Evolutionary conservation across 2,797 vertebrate species (phyloP).

Genomic region (Syngnathus rostellatus): DNA sequence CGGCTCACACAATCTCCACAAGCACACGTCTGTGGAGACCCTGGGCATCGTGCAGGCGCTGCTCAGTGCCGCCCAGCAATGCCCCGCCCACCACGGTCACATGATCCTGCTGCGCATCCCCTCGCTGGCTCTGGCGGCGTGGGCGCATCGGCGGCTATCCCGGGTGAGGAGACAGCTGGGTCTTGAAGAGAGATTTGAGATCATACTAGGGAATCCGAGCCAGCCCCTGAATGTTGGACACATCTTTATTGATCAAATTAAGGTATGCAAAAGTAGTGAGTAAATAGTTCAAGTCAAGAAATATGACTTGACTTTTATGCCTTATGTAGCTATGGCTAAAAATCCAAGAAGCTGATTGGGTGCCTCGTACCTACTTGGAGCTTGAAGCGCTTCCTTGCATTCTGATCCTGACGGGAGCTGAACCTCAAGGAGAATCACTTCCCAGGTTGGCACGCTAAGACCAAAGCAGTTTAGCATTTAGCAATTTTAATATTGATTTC

Average conservation of each 20-base stretch:
- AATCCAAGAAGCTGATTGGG: constrained; percentile 86
- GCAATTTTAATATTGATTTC: not conserved
- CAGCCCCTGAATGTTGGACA: constrained; percentile 77
- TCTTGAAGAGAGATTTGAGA: constrained; percentile 87
- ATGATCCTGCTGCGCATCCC: constrained; percentile 95
- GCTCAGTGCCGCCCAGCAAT: constrained; percentile 78
- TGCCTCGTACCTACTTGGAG: constrained; percentile 86
- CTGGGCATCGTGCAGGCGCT: constrained; percentile 90
- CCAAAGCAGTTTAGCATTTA: not conserved
- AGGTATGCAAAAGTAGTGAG: constrained; percentile 59
- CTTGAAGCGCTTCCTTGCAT: constrained; percentile 93
- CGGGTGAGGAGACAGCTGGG: constrained; percentile 82
- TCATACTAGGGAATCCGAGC: constrained; percentile 83
- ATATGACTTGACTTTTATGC: not conserved
- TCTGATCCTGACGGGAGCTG: constrained; percentile 87
- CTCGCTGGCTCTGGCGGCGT: constrained; percentile 78
- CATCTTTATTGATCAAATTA: constrained; percentile 84
- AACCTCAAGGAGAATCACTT: constrained; percentile 88
- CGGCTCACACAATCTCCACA: constrained; percentile 73
- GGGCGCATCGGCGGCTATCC: constrained; percentile 83
- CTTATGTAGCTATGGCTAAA: constrained; percentile 81
- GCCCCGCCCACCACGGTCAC: constrained; percentile 83
- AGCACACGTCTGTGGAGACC: constrained; percentile 93
- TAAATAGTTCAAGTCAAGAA: not conserved
- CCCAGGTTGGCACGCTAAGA: constrained; percentile 70